Percentiles rank a stretch among this genome's conserved stretches.
phyloP scores from a whole-genome alignment of 2,888 invertebrate species.

The Xylota segnis region DNA sequence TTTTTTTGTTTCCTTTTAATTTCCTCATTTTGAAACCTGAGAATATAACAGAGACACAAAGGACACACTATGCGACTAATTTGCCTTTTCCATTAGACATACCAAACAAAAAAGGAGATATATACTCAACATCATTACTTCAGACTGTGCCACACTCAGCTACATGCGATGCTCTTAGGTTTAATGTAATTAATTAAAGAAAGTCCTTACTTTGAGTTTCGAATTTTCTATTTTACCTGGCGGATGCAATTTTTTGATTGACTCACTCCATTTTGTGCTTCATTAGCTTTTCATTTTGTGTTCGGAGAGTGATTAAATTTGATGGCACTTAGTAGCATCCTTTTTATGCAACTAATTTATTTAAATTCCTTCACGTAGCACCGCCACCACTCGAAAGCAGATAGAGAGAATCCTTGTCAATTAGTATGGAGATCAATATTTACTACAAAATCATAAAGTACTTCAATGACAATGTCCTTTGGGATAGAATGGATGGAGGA shows the following conservation, averaged over 20 bases:
- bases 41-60: neutral
- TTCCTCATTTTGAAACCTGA: neutral
- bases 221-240: constrained; percentile 47
- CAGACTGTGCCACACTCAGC: neutral
- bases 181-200: constrained; percentile 64
- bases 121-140: constrained; percentile 4
- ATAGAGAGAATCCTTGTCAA: constrained; percentile 40
- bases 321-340: constrained; percentile 51
- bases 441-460: constrained; percentile 48
- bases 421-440: constrained; percentile 66
- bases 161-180: constrained; percentile 13
- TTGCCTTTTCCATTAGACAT: constrained; percentile 19
- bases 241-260: constrained; percentile 6
- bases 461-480: constrained; percentile 26
- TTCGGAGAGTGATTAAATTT: constrained; percentile 51
- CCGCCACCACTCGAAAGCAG: constrained; percentile 1
- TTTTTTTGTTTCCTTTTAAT: too few species aligned
- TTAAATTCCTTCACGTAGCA: constrained; percentile 23
- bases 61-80: constrained; percentile 14
- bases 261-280: constrained; percentile 38
- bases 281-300: constrained; percentile 46
- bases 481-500: neutral
- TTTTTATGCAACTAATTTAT: constrained; percentile 32
- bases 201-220: constrained; percentile 59
- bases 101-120: neutral